Conservation (phyloP, 2,888 invertebrate genomes). For the Hypomecis punctinalis region DNA sequence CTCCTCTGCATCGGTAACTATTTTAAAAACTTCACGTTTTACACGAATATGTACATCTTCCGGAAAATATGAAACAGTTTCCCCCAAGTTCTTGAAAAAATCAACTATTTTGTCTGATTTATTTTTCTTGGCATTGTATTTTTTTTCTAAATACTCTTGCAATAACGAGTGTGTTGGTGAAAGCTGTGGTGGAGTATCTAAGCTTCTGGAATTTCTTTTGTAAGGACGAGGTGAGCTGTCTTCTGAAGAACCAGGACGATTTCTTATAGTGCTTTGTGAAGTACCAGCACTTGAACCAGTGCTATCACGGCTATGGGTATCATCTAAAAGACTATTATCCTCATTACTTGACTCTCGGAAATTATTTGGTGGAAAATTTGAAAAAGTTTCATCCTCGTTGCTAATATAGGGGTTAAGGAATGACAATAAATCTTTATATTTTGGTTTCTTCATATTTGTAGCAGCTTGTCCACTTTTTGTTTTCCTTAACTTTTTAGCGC, state of each 20-base stretch:
- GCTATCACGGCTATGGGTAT: slow-evolving; percentile 15
- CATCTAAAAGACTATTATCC: slow-evolving; percentile 18
- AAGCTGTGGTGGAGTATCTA: slow-evolving; percentile 16
- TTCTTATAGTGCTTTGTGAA: slow-evolving; percentile 18
- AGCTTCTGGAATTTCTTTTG: slow-evolving; percentile 17
- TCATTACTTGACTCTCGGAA: slow-evolving; percentile 16
- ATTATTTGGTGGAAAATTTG: slow-evolving; percentile 13
- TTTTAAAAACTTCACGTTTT: slow-evolving; percentile 40
- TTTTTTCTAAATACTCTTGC: slow-evolving; percentile 22
- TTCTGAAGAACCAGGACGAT: slow-evolving; percentile 18
- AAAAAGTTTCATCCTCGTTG: slow-evolving; percentile 22
- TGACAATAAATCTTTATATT: slow-evolving; percentile 31
- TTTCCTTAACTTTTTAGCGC: slow-evolving; percentile 33
- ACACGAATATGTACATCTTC: slow-evolving; percentile 40
- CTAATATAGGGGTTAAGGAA: slow-evolving; percentile 32
- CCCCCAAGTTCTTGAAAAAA: slow-evolving; percentile 38
- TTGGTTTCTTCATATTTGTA: slow-evolving; percentile 31
- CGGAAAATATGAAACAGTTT: slow-evolving; percentile 35
- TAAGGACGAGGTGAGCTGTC: slow-evolving; percentile 19
- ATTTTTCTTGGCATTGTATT: slow-evolving; percentile 20
- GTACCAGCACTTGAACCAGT: slow-evolving; percentile 19
- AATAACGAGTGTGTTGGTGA: slow-evolving; percentile 22
- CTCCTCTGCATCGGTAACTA: slow-evolving; percentile 41
- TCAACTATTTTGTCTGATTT: slow-evolving; percentile 22
- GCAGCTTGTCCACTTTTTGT: slow-evolving; percentile 31